Conservation (phyloP, 2,113 vertebrate species). For the Spea bombifrons region DNA sequence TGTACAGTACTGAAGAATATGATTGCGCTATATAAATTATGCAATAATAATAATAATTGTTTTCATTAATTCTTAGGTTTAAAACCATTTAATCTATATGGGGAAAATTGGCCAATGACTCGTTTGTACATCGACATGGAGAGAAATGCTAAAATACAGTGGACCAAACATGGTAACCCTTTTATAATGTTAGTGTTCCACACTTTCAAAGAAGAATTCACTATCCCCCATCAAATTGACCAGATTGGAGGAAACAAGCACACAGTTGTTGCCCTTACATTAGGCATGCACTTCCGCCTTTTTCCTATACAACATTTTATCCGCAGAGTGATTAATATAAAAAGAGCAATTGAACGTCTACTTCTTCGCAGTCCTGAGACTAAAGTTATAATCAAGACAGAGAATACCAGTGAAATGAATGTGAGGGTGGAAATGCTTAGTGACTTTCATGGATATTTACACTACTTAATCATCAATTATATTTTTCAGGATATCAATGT, state of each 20-base stretch:
- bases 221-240: constrained; percentile 35
- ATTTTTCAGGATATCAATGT: constrained; percentile 31
- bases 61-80: constrained; percentile 2
- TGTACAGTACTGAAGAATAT: too few species aligned
- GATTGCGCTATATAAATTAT: too few species aligned
- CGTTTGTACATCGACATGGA: constrained; percentile 46
- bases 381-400: constrained; percentile 38
- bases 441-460: constrained; percentile 40
- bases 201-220: constrained; percentile 11
- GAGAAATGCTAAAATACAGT: constrained; percentile 44
- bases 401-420: constrained; percentile 22
- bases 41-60: too few species aligned
- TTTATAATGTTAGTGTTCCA: constrained; percentile 1
- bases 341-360: constrained; percentile 11
- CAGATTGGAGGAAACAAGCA: constrained; percentile 5
- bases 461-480: constrained; percentile 28
- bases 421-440: neutral
- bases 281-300: constrained; percentile 38
- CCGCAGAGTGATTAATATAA: constrained; percentile 29
- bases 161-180: constrained; percentile 38
- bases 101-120: constrained; percentile 25
- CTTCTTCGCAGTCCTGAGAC: constrained; percentile 40
- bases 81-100: constrained; percentile 11
- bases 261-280: constrained; percentile 8
- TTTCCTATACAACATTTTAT: constrained; percentile 43